A percentile compares a stretch with the other conserved stretches of the same genome.
phyloP scores from a whole-genome alignment of 1,140 invertebrate genomes.

The Drosophila sp. region DNA sequence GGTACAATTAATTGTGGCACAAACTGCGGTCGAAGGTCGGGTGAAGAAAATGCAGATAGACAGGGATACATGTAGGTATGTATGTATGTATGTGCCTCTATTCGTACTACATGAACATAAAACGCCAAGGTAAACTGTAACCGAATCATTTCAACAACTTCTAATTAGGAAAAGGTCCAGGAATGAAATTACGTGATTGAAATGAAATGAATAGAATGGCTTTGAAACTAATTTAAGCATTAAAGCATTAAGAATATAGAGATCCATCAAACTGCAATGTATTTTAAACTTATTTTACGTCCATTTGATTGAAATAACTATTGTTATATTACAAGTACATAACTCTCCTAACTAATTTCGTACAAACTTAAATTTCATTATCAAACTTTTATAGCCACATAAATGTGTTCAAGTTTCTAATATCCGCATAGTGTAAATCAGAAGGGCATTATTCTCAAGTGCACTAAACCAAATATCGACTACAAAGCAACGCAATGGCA shows the following conservation, averaged over 20 bases:
- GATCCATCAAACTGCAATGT: too few relatives aligned
- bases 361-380: conserved; percentile 1
- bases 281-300: too few relatives aligned
- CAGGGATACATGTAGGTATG: background rate
- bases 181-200: background rate
- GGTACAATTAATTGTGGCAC: background rate
- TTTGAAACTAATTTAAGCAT: too few relatives aligned
- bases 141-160: background rate
- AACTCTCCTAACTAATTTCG: background rate
- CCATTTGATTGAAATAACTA: too few relatives aligned
- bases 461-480: background rate
- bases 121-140: background rate
- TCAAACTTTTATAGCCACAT: background rate
- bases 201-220: background rate
- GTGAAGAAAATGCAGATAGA: background rate
- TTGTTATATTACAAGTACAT: too few relatives aligned
- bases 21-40: too few relatives aligned
- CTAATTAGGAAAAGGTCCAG: background rate
- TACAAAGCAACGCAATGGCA: background rate
- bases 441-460: background rate
- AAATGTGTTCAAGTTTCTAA: background rate
- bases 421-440: conserved; percentile 11
- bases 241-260: too few relatives aligned
- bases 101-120: too few relatives aligned
- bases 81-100: too few relatives aligned